Base-by-base conservation (phyloP, 1,140 invertebrate genomes). In the Drosophila subobscura region DNA sequence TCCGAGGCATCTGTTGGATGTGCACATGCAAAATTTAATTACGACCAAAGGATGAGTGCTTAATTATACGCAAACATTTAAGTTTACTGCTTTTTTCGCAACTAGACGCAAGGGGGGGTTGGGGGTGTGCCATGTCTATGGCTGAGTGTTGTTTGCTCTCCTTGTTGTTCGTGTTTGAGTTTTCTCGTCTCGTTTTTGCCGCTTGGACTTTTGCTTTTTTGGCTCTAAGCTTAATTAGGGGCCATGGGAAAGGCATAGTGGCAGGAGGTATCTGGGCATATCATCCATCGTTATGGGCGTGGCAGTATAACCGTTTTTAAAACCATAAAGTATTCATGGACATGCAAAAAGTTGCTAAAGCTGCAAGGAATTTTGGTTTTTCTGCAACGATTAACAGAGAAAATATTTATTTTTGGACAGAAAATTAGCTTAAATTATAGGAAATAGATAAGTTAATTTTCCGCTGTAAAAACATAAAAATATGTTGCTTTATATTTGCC, bases 31-130 rank as follows among this genome's bases (percentile, higher is more conserved):
- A 91, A 91, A 91, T 91, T 91, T 89, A 91, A 91, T 91, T 91
- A 91, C 83, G 80, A 89, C 85, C 80, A 91, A 91, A 91, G 90
- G 83, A 91, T 91, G 90, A 91, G 90, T 91, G 89, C 90, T 91
- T 91, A 91, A 91, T 91, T 91, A 91, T 84, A 91, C 81, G 85
- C 81, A 91, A 91, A 91, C 89, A 91, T 90, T 91, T 91, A 91
- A 88, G 89, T 91, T 90, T 83, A 79, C 84, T 88, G 85, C 77
- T 85, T 78, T 70, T 79, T 80, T 86, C 58, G 77, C 61, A 70
- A 70, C 77, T 56, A 58, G 56, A 41, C 8, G 37, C 16, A 29
- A 42, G 12, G 22, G n/a, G 40, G n/a, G 14, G 23, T 7, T 12
- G 14, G 12, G 27, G 5, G 45, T n/a, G n/a, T 23, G 4, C n/a